phyloP scores from a whole-genome alignment of 2,797 vertebrate species.

The Acanthornis magna region DNA sequence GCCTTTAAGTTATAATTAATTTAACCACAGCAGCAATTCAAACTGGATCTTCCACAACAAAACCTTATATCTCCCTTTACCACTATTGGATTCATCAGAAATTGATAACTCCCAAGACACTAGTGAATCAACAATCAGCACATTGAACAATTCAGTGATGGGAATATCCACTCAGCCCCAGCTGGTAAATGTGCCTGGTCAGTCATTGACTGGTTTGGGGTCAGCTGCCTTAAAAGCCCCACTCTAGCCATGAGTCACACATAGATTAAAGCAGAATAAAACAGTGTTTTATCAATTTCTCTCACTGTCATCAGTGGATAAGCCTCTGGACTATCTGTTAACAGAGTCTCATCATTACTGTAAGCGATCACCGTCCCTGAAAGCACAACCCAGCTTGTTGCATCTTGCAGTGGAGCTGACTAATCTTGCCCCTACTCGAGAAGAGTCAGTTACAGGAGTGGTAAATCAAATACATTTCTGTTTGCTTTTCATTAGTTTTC shows the following conservation, averaged over 20 bases:
- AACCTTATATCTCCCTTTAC: background rate
- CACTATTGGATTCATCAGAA: background rate
- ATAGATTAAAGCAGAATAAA: background rate
- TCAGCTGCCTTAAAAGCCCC: background rate
- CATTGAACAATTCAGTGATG: background rate
- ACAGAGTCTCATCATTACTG: background rate
- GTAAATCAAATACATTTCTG: constrained; percentile 45
- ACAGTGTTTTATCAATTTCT: background rate
- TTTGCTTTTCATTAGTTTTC: constrained; percentile 55
- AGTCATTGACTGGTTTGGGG: background rate
- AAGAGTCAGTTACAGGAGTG: constrained; percentile 44
- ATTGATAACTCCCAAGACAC: background rate
- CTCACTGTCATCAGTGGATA: background rate
- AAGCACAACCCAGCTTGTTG: constrained; percentile 9
- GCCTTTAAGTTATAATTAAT: background rate
- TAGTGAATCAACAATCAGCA: background rate
- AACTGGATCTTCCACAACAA: background rate
- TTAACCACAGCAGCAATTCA: background rate
- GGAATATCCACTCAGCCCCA: background rate
- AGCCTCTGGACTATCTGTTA: background rate
- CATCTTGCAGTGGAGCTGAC: background rate
- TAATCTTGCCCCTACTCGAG: background rate
- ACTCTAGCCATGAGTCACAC: background rate
- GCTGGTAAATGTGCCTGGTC: background rate
- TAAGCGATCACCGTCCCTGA: background rate